phyloP scores from a whole-genome alignment of 1,140 invertebrate species.

The Protaetia brevitarsis region DNA sequence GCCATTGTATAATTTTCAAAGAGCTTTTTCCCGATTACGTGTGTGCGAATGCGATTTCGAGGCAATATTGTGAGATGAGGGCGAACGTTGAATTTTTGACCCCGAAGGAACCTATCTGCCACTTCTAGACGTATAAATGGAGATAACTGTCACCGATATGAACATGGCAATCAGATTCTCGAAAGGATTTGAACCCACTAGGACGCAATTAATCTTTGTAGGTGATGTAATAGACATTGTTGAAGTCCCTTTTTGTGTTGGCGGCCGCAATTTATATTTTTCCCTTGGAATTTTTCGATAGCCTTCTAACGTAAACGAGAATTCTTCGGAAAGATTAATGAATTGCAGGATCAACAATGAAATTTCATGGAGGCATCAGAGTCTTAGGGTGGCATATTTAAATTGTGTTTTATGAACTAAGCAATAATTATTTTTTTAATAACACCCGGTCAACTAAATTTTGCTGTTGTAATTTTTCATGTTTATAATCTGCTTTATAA shows the following conservation, averaged over 20 bases:
- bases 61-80: neutral
- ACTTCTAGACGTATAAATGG: neutral
- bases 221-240: conserved; percentile 9
- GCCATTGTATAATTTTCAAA: neutral
- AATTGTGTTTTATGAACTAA: neutral
- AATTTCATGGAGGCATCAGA: neutral
- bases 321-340: conserved; percentile 13
- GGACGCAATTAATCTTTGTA: conserved; percentile 8
- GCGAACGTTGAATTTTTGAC: neutral
- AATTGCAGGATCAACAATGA: conserved; percentile 13
- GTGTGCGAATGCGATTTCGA: neutral
- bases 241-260: conserved; percentile 1
- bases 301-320: conserved; percentile 3
- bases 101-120: neutral
- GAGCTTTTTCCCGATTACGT: neutral
- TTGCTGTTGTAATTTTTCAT: no score
- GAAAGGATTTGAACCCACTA: neutral
- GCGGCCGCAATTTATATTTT: conserved; percentile 6
- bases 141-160: conserved; percentile 11
- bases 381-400: neutral
- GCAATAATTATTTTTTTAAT: no score
- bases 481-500: no score
- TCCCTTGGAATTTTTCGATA: neutral
- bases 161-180: neutral
- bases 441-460: no score